Base-by-base conservation (phyloP, 2,888 invertebrate species). In the Tenodera sinensis region DNA sequence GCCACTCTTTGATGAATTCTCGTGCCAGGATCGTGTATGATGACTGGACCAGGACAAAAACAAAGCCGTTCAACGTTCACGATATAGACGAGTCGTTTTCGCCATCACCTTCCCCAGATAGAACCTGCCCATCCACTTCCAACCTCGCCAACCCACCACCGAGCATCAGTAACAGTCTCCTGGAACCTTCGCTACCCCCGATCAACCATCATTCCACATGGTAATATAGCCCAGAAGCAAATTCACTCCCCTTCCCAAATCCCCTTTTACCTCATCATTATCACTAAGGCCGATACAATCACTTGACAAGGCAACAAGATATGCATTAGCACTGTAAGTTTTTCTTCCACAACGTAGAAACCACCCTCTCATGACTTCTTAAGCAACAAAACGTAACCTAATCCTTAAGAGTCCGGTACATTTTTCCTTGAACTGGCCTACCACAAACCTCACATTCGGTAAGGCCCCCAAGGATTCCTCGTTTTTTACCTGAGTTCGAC, bases 41-140 rank as follows among this genome's bases (percentile, higher is more conserved):
- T 87, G 87, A 87, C 87, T 27, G 87, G 87, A 87, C 87, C 87
- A 27, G 87, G 87, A 83, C 87, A 87, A 34, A 83, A 82, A 12
- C 12, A 30, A 42, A 14, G n/a, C 30, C 27, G 30, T 15, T 34
- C 27, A 87, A 87, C 14, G 83, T 83, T 34, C 27, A 34, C 30
- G 27, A 42, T 30, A 34, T 87, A 87, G 87, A 87, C 15, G 54
- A 71, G 54, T 71, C 54, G 20, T 71, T 54, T n/a, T n/a, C 20
- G 14, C 54, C 54, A 54, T 54, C 54, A 71, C 54, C 54, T 71
- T 71, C 20, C 54, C 54, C 54, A 71, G 54, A 71, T 71, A 71
- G 54, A 8, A 71, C 54, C 54, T 71, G 54, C 54, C 54, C 54
- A 71, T 20, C 54, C 54, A 71, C 25, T 20, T 71, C 20, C 54